phyloP scores from a whole-genome alignment of 2,888 invertebrate species.

The Phalera bucephala region DNA sequence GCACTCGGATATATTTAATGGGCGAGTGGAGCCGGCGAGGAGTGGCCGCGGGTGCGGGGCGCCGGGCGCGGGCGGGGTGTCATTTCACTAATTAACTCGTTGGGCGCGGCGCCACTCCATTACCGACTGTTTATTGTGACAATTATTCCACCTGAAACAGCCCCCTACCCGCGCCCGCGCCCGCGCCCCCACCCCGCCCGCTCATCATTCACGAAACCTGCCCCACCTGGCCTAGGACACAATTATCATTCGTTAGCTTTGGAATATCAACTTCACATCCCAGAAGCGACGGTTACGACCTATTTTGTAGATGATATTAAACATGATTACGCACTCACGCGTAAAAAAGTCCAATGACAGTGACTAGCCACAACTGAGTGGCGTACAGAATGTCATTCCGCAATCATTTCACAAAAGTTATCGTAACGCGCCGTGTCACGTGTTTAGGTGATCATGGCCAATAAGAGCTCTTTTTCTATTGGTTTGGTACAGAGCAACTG shows the following conservation, averaged over 20 bases:
- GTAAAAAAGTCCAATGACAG: no score
- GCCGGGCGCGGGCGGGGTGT: constrained; percentile 33
- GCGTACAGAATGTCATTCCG: no score
- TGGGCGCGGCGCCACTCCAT: constrained; percentile 70
- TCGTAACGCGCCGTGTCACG: no score
- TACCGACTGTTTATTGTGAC: constrained; percentile 75
- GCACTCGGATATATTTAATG: constrained; percentile 25
- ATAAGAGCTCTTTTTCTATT: no score
- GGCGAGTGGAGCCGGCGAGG: constrained; percentile 22
- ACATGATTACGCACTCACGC: no score
- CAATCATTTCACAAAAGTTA: no score
- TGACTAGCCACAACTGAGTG: no score
- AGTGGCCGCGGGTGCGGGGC: constrained; percentile 24
- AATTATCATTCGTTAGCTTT: background rate
- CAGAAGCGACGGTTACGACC: no score
- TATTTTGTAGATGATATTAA: no score
- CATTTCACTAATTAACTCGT: constrained; percentile 66
- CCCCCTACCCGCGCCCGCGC: constrained; percentile 18
- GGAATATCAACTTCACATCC: background rate
- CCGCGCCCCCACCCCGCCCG: constrained; percentile 8
- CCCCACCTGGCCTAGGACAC: constrained; percentile 14
- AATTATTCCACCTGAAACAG: constrained; percentile 53
- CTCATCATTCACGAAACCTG: constrained; percentile 23
- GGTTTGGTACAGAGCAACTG: no score
- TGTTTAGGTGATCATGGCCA: no score